A percentile compares a stretch with the other conserved stretches of the same genome.
Evolutionary conservation across 2,113 vertebrate species (phyloP).

Genomic region (Tursiops truncatus): DNA sequence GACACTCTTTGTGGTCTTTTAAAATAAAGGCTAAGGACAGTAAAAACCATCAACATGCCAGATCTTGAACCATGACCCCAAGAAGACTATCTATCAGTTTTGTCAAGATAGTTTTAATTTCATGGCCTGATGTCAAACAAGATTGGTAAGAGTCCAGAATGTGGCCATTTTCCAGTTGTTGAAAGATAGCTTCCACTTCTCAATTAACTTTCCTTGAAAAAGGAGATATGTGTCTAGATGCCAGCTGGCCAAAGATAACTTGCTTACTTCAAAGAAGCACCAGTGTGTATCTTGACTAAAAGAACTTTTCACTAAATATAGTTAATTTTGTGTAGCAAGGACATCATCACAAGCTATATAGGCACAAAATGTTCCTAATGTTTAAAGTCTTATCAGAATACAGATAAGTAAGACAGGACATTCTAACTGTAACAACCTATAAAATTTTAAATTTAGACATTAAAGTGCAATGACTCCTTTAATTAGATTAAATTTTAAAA

Average conservation of each 20-base stretch:
- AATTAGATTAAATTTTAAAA: neutral
- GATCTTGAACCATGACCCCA: neutral
- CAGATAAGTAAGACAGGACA: neutral
- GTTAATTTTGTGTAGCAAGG: neutral
- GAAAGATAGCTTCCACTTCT: neutral
- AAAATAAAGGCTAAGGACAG: neutral
- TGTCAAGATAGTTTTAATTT: constrained; percentile 4
- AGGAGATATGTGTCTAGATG: neutral
- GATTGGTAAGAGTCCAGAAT: neutral
- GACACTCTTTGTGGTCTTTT: neutral
- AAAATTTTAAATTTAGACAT: neutral
- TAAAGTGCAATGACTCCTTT: neutral
- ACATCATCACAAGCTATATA: neutral
- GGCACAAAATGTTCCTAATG: neutral
- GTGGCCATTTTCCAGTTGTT: neutral
- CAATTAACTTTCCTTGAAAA: constrained; percentile 1
- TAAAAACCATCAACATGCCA: neutral
- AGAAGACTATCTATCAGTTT: neutral
- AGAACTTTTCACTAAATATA: neutral
- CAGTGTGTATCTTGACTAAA: neutral
- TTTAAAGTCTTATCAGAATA: neutral
- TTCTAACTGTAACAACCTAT: neutral
- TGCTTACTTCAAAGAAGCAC: neutral
- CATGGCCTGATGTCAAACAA: neutral
- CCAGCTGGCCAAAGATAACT: neutral